phyloP scores from a whole-genome alignment of 2,888 invertebrate species.

The Actias luna region DNA sequence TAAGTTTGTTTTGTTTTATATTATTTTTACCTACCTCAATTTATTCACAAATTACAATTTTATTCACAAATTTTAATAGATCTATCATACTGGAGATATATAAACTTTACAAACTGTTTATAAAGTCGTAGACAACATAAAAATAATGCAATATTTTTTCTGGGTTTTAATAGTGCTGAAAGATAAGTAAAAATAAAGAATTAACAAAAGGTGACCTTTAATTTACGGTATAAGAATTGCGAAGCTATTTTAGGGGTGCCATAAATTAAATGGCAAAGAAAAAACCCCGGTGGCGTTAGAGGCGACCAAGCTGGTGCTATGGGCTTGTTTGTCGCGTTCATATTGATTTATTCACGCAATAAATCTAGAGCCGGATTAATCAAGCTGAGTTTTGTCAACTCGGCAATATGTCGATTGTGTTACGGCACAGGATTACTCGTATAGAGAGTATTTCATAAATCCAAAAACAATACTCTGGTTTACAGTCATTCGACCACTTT shows the following conservation, averaged over 20 bases:
- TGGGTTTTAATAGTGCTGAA: neutral
- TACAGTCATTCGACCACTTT: neutral
- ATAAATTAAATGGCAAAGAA: conserved; percentile 48
- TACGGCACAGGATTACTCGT: conserved; percentile 15
- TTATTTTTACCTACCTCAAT: no score
- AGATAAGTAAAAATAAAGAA: neutral
- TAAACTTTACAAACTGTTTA: neutral
- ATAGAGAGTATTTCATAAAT: conserved; percentile 1
- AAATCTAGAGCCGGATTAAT: conserved; percentile 75
- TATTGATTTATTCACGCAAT: conserved; percentile 74
- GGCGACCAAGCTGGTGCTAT: conserved; percentile 27
- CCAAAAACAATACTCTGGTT: neutral
- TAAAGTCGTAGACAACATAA: neutral
- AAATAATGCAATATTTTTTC: neutral
- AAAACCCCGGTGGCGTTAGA: conserved; percentile 37
- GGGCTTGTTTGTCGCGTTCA: conserved; percentile 58
- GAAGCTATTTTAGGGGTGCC: conserved; percentile 39
- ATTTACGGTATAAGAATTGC: conserved; percentile 30
- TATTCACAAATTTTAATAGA: no score
- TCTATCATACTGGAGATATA: no score
- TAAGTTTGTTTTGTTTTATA: no score
- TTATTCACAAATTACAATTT: no score
- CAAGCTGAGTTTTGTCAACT: conserved; percentile 65
- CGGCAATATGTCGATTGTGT: conserved; percentile 56
- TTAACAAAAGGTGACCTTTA: neutral